Base-by-base conservation (phyloP, 2,113 vertebrate genomes). In the Athene noctua region DNA sequence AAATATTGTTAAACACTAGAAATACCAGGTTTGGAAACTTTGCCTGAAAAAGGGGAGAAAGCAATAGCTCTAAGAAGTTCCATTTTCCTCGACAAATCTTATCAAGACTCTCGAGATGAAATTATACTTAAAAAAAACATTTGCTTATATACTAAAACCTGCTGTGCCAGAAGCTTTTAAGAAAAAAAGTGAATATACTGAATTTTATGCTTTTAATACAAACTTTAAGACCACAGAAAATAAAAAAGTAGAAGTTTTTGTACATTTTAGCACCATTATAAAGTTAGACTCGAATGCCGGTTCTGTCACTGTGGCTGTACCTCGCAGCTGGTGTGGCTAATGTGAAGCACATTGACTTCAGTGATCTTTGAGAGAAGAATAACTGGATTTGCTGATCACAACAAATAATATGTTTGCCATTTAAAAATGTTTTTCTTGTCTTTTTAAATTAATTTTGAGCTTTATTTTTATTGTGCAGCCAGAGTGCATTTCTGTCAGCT, bases 401-500 rank as follows among this genome's bases (percentile, higher is more conserved):
- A 75, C 52, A 72, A 84, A 74, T 13, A 59, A 51, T 21, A 78
- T 3, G 30, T 30, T 74, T 94, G 57, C 67, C 11, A 70, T 74
- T 58, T 72, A 20, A 20, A 47, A 47, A 47, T 5, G 30, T 92
- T 92, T 61, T 55, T 30, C 36, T 38, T 34, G 42, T 57, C 14
- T 89, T 96, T 97, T 86, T 2, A 72, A 77, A 71, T 84, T 67
- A 38, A 92, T 80, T 90, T 21, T 12, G 80, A 88, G 52, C 88
- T 95, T 80, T 92, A 80, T 38, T 74, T 88, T 77, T 88, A n/a
- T 44, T 2, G 4, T 46, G 92, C 15, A 61, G 95, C 15, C 11
- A 93, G 86, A 67, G 82, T 66, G 68, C 73, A 86, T 86, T 94
- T 95, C 61, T 97, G 97, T 98, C 98, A 99, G 98, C 99, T 99